Evolutionary conservation across 2,888 invertebrate species (phyloP).

Genomic region (Alentia gelatinosa): DNA sequence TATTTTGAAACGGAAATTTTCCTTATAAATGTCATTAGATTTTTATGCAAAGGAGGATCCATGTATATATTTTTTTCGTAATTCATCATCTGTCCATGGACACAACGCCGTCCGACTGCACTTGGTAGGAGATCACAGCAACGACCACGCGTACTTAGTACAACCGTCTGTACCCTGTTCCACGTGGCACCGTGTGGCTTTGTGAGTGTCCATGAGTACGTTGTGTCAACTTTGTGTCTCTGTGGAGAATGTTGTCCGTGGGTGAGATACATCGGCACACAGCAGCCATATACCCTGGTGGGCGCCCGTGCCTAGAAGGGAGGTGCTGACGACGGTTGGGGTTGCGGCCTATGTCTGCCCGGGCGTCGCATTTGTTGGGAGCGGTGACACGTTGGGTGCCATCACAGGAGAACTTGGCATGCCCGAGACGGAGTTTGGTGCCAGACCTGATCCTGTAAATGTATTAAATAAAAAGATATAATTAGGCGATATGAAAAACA

Average conservation of each 20-base stretch:
- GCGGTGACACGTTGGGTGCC: slow-evolving; percentile 74
- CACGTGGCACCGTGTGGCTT: slow-evolving; percentile 8
- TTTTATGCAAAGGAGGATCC: slow-evolving; percentile 14
- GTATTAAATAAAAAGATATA: no score
- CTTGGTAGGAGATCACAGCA: not conserved
- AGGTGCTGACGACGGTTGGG: slow-evolving; percentile 3
- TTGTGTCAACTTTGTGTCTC: slow-evolving; percentile 23
- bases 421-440: slow-evolving; percentile 67
- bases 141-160: not conserved
- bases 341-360: slow-evolving; percentile 66
- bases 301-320: not conserved
- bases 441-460: slow-evolving; percentile 61
- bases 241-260: slow-evolving; percentile 11
- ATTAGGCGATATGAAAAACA: no score
- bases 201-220: slow-evolving; percentile 18
- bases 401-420: slow-evolving; percentile 76
- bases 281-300: slow-evolving; percentile 12
- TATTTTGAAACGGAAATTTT: not conserved
- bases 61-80: not conserved
- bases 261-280: not conserved
- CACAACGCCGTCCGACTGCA: not conserved
- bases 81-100: not conserved
- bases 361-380: slow-evolving; percentile 75
- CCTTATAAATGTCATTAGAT: not conserved
- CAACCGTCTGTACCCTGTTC: not conserved